Percentiles rank a stretch among this genome's conserved stretches.
These are phyloP conservation scores for Manis crassicaudata DNA, from an alignment of 2,797 vertebrate genomes.

Conservation along the genomic window DNA sequence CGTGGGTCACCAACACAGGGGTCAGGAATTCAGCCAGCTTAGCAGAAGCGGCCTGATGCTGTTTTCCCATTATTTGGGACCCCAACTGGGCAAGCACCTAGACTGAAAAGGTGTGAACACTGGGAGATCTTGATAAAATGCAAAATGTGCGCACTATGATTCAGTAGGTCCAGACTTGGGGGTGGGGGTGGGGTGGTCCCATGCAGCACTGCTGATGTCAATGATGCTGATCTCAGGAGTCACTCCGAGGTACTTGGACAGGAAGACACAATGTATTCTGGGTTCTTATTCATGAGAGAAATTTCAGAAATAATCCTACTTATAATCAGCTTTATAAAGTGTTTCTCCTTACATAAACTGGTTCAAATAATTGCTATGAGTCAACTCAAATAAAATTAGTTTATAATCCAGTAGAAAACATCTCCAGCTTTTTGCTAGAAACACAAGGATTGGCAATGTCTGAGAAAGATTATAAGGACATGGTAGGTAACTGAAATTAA, in stretches of 20 bases:
- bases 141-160: no score
- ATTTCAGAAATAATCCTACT: not conserved
- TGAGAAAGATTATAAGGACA: not conserved
- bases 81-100: not conserved
- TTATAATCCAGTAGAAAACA: not conserved
- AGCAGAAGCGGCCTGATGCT: not conserved
- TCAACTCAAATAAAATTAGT: not conserved
- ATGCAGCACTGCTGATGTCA: fast-evolving
- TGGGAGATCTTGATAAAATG: not conserved
- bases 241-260: no score
- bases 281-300: not conserved
- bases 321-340: not conserved
- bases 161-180: not conserved
- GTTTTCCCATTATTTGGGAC: not conserved
- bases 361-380: not conserved
- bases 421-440: constrained; percentile 1
- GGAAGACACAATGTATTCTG: not conserved
- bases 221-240: not conserved
- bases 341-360: not conserved
- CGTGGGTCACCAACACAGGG: fast-evolving
- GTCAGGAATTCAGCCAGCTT: not conserved
- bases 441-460: not conserved
- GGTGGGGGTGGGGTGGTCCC: fast-evolving
- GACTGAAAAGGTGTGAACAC: not conserved
- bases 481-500: not conserved